Evolutionary conservation across 2,113 vertebrate species (phyloP), one percentile per base, ranked within the genome.

Genomic region (Centrocercus urophasianus): DNA sequence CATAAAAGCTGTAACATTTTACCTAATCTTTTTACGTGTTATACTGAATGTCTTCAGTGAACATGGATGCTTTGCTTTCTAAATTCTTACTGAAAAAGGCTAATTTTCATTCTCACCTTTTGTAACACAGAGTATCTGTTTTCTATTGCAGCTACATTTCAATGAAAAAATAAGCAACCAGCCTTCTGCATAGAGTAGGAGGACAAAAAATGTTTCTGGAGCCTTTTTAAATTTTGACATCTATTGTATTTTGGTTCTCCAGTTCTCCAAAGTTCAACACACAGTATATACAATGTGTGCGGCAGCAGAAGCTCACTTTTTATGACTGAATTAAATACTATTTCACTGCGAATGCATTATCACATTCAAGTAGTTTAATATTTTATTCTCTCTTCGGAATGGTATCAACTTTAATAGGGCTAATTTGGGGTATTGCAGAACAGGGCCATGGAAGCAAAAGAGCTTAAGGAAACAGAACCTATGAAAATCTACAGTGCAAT

Each of bases 341-440:
- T 76, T 95, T 88, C 88, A 83, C 43, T 83, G 86, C 86, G 89
- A 94, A 66, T 32, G 66, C 78, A 86, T 61, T 93, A 65, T 97
- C 91, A 92, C 57, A 66, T 79, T 79, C 50, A 65, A 88, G 89
- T 83, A 95, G 92, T 95, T 97, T 86, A 96, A 80, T 97, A 94
- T 97, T 96, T 96, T 93, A 95, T 95, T 95, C 88, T 96, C 83
- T 77, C 75, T 97, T 90, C 73, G 91, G 93, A 96, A 94, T 87
- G 84, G 93, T 89, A 97, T 91, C 91, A 97, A 60, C 72, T 85
- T 61, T 36, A 48, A 64, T 88, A 93, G 96, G 97, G 96, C 84
- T 96, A 96, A 96, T 96, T 91, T 54, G 91, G 94, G 97, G 96
- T 63, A 92, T 92, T 96, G 89, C 75, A 95, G 93, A 95, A 88